Evolutionary conservation across 2,113 vertebrate genomes (phyloP).

Genomic region (human): DNA sequence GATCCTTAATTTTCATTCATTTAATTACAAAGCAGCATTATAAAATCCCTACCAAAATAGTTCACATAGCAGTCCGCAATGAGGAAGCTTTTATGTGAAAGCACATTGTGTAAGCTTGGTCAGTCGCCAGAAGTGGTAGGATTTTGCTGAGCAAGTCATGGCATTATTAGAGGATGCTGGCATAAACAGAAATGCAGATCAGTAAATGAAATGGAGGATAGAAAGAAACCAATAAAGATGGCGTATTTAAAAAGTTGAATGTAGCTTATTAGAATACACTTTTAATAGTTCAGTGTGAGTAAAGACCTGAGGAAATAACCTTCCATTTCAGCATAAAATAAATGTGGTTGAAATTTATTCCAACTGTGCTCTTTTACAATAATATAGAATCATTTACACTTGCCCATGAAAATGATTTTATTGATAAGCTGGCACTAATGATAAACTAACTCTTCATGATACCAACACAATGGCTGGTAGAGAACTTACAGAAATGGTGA

Average conservation of each 20-base stretch:
- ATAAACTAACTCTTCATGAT: conserved; percentile 57
- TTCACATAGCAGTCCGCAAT: conserved; percentile 47
- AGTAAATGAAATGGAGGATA: conserved; percentile 66
- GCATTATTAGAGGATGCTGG: conserved; percentile 69
- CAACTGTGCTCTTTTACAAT: conserved; percentile 59
- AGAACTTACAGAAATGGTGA: neutral
- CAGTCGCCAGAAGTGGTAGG: conserved; percentile 63
- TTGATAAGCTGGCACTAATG: conserved; percentile 52
- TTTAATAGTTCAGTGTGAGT: conserved; percentile 60
- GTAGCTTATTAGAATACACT: conserved; percentile 59
- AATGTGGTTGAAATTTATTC: conserved; percentile 70
- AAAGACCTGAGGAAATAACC: conserved; percentile 66
- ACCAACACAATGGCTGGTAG: neutral
- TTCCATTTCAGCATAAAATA: conserved; percentile 63
- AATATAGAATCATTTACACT: conserved; percentile 43
- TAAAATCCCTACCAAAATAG: conserved; percentile 70
- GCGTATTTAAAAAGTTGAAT: conserved; percentile 62
- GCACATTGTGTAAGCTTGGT: conserved; percentile 70
- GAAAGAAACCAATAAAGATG: conserved; percentile 67
- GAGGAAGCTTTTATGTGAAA: conserved; percentile 71
- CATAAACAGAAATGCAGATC: conserved; percentile 73
- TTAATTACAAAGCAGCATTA: conserved; percentile 72
- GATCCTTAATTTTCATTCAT: conserved; percentile 73
- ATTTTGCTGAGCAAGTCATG: conserved; percentile 76
- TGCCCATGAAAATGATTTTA: conserved; percentile 54